Evolutionary conservation across 92 coral and sea anemone genomes (phyloP).

Genomic region (Muricea muricata): DNA sequence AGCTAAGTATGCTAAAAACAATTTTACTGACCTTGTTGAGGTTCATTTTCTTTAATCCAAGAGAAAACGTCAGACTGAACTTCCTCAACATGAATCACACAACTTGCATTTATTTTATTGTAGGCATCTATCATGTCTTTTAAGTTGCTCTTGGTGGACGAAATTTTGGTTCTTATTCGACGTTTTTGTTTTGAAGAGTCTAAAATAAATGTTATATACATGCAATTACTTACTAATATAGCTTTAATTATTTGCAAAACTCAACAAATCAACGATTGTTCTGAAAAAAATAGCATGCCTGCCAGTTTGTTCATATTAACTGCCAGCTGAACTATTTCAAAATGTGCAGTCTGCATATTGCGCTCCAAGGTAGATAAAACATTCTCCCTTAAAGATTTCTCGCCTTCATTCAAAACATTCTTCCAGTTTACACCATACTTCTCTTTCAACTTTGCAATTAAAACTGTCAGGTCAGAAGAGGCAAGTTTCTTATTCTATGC

Average conservation of each 20-base stretch:
- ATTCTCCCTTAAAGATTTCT: conserved; percentile 20
- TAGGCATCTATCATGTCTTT: conserved; percentile 12
- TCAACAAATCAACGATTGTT: not conserved
- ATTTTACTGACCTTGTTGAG: not conserved
- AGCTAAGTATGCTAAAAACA: not conserved
- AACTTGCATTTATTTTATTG: conserved; percentile 25
- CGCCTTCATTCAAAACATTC: conserved; percentile 1
- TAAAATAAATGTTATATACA: not conserved
- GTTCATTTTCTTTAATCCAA: conserved; percentile 34
- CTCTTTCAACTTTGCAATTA: not conserved
- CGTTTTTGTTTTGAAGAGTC: conserved; percentile 58
- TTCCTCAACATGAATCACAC: conserved; percentile 22
- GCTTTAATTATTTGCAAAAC: not conserved
- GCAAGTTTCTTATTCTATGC: conserved; percentile 1
- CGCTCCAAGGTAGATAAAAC: conserved; percentile 5
- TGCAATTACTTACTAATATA: not conserved
- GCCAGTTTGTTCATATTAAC: conserved; percentile 36
- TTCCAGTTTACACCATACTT: conserved; percentile 15
- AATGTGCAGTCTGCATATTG: conserved; percentile 33
- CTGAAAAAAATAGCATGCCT: conserved; percentile 1
- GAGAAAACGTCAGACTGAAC: conserved; percentile 35
- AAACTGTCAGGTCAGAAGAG: not conserved
- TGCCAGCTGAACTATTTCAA: conserved; percentile 31
- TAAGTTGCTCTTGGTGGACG: conserved; percentile 26
- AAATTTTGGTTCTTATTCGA: conserved; percentile 36